These are phyloP conservation scores for Pachycephala philippinensis DNA, from an alignment of 2,113 vertebrate species.

Conservation along the genomic window DNA sequence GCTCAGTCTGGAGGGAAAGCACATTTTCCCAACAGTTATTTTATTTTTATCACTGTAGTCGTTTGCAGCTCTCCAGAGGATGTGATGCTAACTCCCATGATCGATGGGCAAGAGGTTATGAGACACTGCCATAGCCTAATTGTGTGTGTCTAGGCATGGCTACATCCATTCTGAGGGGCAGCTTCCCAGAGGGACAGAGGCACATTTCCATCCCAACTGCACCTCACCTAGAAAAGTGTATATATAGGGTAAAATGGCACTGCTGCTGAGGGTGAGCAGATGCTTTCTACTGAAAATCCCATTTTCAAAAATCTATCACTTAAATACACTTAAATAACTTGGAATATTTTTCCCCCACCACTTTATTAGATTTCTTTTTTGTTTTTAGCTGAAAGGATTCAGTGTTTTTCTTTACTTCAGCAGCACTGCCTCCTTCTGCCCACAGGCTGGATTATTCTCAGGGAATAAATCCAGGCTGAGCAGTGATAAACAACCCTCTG, in stretches of 20 bases:
- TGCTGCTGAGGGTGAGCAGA: neutral
- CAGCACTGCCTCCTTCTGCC: neutral
- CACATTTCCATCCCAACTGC: neutral
- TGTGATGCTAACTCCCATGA: neutral
- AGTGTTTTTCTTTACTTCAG: neutral
- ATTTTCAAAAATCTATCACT: neutral
- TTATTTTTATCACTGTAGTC: neutral
- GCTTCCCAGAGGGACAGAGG: neutral
- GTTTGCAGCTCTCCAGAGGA: neutral
- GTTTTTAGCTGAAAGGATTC: neutral
- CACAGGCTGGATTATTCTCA: neutral
- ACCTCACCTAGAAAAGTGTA: neutral
- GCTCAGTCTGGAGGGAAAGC: neutral
- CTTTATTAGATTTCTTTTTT: neutral
- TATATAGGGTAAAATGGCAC: neutral
- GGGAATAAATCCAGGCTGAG: neutral
- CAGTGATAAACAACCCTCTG: neutral
- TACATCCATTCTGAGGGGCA: neutral
- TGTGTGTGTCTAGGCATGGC: neutral
- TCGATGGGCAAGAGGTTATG: neutral
- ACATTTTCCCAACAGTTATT: neutral
- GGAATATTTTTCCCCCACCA: neutral
- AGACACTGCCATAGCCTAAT: rapidly evolving
- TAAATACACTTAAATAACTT: neutral
- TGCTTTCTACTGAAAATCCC: neutral